phyloP scores from a whole-genome alignment of 2,113 vertebrate genomes.

The Oryzias celebensis region DNA sequence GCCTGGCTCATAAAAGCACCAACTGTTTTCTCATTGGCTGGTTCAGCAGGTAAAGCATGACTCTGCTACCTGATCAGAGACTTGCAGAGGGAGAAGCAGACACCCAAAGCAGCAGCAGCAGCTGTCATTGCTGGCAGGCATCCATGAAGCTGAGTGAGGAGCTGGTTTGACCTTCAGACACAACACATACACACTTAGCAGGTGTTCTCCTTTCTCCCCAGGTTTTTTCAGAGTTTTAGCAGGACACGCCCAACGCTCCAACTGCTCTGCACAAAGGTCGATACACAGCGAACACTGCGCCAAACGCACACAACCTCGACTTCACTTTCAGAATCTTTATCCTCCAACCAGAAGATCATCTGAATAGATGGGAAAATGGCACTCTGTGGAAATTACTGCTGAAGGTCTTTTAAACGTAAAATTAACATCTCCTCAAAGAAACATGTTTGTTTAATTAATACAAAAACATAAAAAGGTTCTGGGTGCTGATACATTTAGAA shows the following conservation, averaged over 20 bases:
- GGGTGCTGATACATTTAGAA: no score
- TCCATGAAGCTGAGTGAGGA: constrained; percentile 53
- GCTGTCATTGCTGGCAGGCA: constrained; percentile 59
- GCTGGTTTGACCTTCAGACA: constrained; percentile 66
- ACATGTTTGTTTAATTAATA: no score
- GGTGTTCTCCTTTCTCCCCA: constrained; percentile 19
- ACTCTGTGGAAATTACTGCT: no score
- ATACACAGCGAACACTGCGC: no score
- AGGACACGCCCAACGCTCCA: constrained; percentile 35
- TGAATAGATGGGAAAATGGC: no score
- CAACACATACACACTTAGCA: constrained; percentile 12
- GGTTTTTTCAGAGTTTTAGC: constrained; percentile 39
- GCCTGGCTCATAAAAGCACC: not conserved
- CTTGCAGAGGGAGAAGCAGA: constrained; percentile 55
- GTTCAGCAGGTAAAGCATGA: constrained; percentile 66
- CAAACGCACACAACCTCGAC: no score
- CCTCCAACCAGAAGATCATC: no score
- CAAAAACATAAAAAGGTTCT: no score
- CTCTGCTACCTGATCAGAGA: constrained; percentile 68
- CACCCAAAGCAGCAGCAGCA: constrained; percentile 44
- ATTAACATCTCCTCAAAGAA: no score
- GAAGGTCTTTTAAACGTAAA: no score
- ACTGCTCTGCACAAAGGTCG: constrained; percentile 35
- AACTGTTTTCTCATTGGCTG: constrained; percentile 56
- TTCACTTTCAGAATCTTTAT: no score